These are phyloP conservation scores for Tapirus indicus DNA, from an alignment of 2,797 vertebrate species.

Conservation along the genomic window DNA sequence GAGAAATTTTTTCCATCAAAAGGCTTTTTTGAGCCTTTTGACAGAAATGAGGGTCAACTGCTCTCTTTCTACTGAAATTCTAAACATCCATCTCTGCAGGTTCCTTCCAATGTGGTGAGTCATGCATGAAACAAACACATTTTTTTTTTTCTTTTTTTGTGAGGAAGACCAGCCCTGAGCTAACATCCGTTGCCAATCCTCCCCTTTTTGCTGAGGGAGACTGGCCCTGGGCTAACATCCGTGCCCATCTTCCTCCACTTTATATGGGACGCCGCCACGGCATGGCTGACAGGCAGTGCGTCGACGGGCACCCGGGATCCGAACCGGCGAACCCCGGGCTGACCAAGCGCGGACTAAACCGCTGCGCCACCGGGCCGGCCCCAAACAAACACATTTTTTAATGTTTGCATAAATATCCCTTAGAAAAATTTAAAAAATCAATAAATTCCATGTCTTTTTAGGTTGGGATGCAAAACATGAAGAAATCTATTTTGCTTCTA, in stretches of 20 bases:
- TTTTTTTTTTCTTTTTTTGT: no score
- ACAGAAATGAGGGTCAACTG: background rate
- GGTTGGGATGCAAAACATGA: conserved; percentile 12
- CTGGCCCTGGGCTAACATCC: no score
- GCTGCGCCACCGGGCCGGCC: no score
- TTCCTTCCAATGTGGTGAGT: background rate
- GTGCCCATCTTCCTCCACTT: no score
- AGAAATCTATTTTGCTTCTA: conserved; percentile 54
- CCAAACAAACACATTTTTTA: conserved; percentile 10
- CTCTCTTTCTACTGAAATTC: background rate
- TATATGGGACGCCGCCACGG: no score
- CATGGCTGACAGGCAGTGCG: no score
- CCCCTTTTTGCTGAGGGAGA: no score
- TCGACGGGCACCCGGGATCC: no score
- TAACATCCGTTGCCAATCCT: no score
- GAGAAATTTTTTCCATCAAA: conserved; percentile 13
- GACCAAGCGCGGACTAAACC: no score
- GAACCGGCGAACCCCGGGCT: no score
- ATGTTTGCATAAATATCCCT: conserved; percentile 35
- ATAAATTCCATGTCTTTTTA: background rate
- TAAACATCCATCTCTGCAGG: background rate
- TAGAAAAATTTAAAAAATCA: background rate
- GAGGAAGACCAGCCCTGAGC: no score
- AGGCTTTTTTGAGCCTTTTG: background rate
- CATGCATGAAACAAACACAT: background rate